phyloP scores from a whole-genome alignment of 2,888 invertebrate genomes.

The Limnephilus lunatus region DNA sequence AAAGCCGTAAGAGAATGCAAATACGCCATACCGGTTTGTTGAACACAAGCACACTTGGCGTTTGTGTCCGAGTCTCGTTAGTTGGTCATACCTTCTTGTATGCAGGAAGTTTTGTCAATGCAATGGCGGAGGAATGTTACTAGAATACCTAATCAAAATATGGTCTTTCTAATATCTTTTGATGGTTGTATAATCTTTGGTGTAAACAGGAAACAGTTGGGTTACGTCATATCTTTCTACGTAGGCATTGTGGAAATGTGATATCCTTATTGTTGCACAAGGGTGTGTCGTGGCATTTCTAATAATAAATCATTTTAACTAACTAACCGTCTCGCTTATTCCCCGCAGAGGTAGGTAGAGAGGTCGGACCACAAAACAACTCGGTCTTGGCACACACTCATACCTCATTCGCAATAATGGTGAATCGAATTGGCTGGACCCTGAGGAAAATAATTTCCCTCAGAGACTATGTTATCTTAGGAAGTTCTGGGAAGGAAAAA shows the following conservation, averaged over 20 bases:
- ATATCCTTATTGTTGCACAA: not conserved
- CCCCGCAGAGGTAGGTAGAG: too few relatives aligned
- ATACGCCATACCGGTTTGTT: constrained; percentile 7
- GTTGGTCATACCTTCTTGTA: not conserved
- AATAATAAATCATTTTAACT: too few relatives aligned
- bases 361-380: too few relatives aligned
- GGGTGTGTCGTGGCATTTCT: not conserved
- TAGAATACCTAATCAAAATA: not conserved
- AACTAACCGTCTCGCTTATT: too few relatives aligned
- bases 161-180: constrained; percentile 2
- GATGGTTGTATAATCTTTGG: not conserved
- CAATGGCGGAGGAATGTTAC: not conserved
- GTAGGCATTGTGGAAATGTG: not conserved
- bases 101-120: constrained; percentile 1
- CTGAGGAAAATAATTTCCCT: too few relatives aligned
- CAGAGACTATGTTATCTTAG: too few relatives aligned
- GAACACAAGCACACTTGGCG: constrained; percentile 5
- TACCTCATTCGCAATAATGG: too few relatives aligned
- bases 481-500: too few relatives aligned
- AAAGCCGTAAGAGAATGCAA: constrained; percentile 27
- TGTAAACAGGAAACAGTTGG: not conserved
- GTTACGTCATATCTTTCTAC: not conserved
- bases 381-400: too few relatives aligned
- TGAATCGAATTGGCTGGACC: too few relatives aligned
- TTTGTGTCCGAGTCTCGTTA: not conserved